Base-by-base conservation (phyloP, 2,797 vertebrate genomes). In the Acestrorhynchus altus region DNA sequence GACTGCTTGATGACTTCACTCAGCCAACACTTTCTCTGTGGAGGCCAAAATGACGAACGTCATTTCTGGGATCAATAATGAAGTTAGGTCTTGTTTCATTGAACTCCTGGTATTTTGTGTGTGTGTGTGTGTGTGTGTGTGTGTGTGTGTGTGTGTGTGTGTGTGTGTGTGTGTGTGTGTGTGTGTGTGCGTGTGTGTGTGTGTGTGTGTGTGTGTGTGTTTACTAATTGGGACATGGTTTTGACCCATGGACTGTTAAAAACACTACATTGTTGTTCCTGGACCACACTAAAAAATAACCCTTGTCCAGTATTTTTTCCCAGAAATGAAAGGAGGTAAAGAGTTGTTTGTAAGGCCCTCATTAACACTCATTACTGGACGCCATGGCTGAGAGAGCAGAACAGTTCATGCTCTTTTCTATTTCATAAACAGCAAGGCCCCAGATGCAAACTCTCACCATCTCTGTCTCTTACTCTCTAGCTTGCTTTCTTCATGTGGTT, bases 51-150 rank as follows among this genome's bases (percentile, higher is more conserved):
- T 22, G 10, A 49, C 40, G 60, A 44, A 47, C 64, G 42, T 66
- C 42, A 66, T 47, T 47, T 8, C 40, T 42, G 40, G 40, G 11
- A 65, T 65, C 20, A 22, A 65, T 12, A 47, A 10, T 13, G 20
- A 40, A 10, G 15, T 8, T 3, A 1, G n/a, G 9, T 22, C 26
- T 18, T 35, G 18, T 8, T 60, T 35, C 13, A 60, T 35, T 60
- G 18, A 13, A n/a, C 7, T 8, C 47, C 46, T 31, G 22, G 16
- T 0, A 56, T 13, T 39, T 22, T 2, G 1, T 63, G 35, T 40
- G 63, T 66, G 39, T 66, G 2, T 49, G 65, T 69, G 31, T 57
- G 35, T 13, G 9, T 59, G 39, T 76, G 64, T 61, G 54, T 77
- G 51, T 68, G 35, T 40, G 63, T 66, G 39, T 66, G 2, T 49